Base-by-base conservation (phyloP, 2,113 vertebrate species). In the Xenus cinereus region DNA sequence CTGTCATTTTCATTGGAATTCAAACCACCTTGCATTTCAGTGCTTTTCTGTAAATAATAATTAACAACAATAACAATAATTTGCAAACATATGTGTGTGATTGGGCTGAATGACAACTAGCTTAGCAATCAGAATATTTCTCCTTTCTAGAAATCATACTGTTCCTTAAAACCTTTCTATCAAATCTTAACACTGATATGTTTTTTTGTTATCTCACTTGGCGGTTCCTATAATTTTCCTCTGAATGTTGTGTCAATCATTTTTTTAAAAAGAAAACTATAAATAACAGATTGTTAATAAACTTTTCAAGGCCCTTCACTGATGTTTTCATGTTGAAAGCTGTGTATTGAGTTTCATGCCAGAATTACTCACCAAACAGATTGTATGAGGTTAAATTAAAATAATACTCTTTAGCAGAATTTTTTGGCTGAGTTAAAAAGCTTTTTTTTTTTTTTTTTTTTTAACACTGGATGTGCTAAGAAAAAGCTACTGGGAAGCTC, bases 271-370 rank as follows among this genome's bases (percentile, higher is more conserved):
- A 64, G 33, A 71, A 85, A 64, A 72, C 83, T 82, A 85, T 78
- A 96, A 97, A 97, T 97, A 97, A 83, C 77, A 93, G 89, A 82
- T 92, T 95, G 94, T 96, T 95, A 96, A 97, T 91, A 93, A 96
- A 96, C 92, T 95, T 96, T 93, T 84, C 66, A 82, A 84, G 86
- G 74, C 92, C 94, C 10, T 87, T 92, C 24, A 41, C 74, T 95
- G 94, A 78, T 95, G 89, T 95, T 97, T 96, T 93, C 63, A 66
- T 92, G 69, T 68, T 93, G 80, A 95, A 95, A 96, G 77, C 73
- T 84, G 66, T 62, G n/a, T 79, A 57, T 69, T 90, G 78, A 89
- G 51, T 69, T 95, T 91, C 75, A 20, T 93, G 95, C 89, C 92
- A 92, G 76, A 72, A 95, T 95, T 95, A 95, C 82, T 95, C 93